These are phyloP conservation scores for Mola mola DNA, from an alignment of 2,113 vertebrate genomes.

Conservation along the genomic window DNA sequence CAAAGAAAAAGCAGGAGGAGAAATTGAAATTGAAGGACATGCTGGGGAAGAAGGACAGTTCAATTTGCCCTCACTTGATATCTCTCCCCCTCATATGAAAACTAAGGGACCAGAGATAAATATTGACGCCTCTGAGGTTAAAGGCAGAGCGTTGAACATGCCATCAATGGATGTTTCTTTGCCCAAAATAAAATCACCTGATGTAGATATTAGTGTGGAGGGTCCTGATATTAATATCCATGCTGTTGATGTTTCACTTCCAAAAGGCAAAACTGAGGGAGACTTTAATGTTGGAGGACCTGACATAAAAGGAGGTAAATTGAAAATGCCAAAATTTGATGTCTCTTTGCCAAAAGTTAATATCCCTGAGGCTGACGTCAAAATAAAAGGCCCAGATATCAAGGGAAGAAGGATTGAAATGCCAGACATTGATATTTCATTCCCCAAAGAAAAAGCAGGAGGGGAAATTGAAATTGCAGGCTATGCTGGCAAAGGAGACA, in stretches of 20 bases:
- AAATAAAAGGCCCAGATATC: conserved; percentile 22
- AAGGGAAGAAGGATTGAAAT: conserved; percentile 47
- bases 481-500: conserved; percentile 35
- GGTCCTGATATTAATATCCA: conserved; percentile 41
- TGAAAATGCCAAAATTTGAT: conserved; percentile 57
- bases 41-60: conserved; percentile 47
- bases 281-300: conserved; percentile 14
- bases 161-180: conserved; percentile 58
- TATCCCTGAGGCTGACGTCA: conserved; percentile 30
- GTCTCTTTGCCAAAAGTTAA: conserved; percentile 60
- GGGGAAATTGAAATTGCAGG: conserved; percentile 3
- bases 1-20: conserved; percentile 42
- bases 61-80: conserved; percentile 43
- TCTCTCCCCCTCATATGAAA: conserved; percentile 32
- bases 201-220: conserved; percentile 27
- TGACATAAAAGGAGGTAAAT: conserved; percentile 36
- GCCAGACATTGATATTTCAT: conserved; percentile 60
- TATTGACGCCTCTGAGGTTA: conserved; percentile 42
- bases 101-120: conserved; percentile 42
- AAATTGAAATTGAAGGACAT: conserved; percentile 19
- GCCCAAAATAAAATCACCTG: conserved; percentile 48
- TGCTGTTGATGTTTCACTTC: conserved; percentile 47
- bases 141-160: conserved; percentile 63
- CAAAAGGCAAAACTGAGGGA: conserved; percentile 39
- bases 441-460: conserved; percentile 32